Conservation (phyloP, 2,797 vertebrate species). For the Cynodonichthys magdalenae region DNA sequence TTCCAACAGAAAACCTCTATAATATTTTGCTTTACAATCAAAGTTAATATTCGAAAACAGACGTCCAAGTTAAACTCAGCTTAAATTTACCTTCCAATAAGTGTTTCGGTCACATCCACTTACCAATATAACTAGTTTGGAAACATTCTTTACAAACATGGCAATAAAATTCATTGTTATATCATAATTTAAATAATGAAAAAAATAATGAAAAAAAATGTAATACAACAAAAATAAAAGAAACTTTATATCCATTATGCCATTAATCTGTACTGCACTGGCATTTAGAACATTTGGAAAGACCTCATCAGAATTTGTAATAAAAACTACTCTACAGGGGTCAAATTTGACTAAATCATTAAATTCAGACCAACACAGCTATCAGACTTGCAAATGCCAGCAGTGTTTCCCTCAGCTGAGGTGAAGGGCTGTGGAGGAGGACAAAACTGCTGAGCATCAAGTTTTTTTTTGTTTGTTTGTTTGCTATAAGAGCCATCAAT, state of each 20-base stretch:
- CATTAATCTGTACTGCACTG: too few species aligned
- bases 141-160: too few species aligned
- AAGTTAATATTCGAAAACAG: too few species aligned
- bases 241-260: background rate
- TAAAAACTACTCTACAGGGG: constrained; percentile 46
- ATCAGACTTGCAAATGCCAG: constrained; percentile 70
- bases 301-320: constrained; percentile 41
- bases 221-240: background rate
- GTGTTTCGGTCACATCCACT: too few species aligned
- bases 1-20: too few species aligned
- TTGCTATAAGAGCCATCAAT: constrained; percentile 51
- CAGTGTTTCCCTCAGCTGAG: constrained; percentile 35
- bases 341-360: constrained; percentile 32
- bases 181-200: too few species aligned
- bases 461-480: constrained; percentile 22
- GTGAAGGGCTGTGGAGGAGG: constrained; percentile 35
- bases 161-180: too few species aligned
- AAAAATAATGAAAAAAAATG: background rate
- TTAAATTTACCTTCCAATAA: background rate
- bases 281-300: background rate
- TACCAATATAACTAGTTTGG: too few species aligned
- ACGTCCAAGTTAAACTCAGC: background rate
- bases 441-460: constrained; percentile 56
- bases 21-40: background rate
- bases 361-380: constrained; percentile 26